Evolutionary conservation across 2,113 vertebrate genomes (phyloP).

Genomic region (Hyla sarda): DNA sequence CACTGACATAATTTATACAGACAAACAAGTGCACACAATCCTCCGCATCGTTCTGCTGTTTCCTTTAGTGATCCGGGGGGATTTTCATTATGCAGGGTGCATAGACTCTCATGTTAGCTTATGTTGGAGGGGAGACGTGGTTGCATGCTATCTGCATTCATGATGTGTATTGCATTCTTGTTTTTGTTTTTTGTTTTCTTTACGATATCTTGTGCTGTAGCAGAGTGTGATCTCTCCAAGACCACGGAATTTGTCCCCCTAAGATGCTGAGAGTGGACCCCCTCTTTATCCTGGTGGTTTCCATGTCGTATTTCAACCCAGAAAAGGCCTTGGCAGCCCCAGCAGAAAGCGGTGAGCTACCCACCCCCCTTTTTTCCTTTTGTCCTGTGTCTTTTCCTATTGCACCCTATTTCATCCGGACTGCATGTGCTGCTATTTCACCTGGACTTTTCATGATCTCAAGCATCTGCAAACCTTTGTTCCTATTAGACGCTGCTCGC

Average conservation of each 20-base stretch:
- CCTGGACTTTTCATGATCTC: constrained; percentile 11
- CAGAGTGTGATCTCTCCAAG: constrained; percentile 61
- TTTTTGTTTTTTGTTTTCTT: constrained; percentile 13
- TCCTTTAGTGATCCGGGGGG: neutral
- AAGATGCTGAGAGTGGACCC: constrained; percentile 73
- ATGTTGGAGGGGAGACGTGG: neutral
- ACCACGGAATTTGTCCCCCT: constrained; percentile 69
- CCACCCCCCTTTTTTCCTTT: constrained; percentile 1
- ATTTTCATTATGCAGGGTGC: constrained; percentile 1
- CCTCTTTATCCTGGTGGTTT: constrained; percentile 78
- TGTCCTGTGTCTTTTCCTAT: constrained; percentile 43
- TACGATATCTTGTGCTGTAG: constrained; percentile 7
- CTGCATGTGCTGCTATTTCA: constrained; percentile 39
- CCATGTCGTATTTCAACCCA: constrained; percentile 83
- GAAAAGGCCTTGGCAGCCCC: constrained; percentile 87
- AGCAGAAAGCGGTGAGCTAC: constrained; percentile 81
- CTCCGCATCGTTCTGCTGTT: neutral
- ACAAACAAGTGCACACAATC: neutral
- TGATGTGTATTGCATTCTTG: constrained; percentile 17
- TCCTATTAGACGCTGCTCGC: neutral
- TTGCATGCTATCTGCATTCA: constrained; percentile 38
- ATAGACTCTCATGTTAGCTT: neutral
- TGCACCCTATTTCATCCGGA: neutral
- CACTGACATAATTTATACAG: constrained; percentile 44
- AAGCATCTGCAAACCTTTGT: constrained; percentile 9